Base-by-base conservation (phyloP, 2,888 invertebrate genomes). In the Drosophila mercatorum region DNA sequence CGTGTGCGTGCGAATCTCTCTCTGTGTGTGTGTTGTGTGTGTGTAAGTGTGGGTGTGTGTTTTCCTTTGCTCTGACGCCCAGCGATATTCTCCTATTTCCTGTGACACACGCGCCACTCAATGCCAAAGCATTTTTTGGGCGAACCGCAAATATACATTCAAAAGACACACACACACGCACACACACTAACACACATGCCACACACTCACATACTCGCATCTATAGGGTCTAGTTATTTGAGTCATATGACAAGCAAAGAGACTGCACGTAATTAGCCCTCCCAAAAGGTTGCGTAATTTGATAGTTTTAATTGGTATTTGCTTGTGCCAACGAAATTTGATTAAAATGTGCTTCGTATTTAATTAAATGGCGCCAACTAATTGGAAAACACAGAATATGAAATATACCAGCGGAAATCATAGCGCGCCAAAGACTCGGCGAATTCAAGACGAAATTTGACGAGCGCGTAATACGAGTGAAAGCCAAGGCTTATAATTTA, bases 301-400 rank as follows among this genome's bases (percentile, higher is more conserved):
- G 85, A 84, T 84, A 88, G 85, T 88, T 84, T 88, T 84, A 88
- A 84, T 84, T 88, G 83, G 77, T 61, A 76, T 85, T 84, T 65
- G 72, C 66, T 59, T 68, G 51, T 31, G 56, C 67, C 78, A 67
- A 51, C 65, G 88, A 72, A 79, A 85, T 82, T 88, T 79, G 78
- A 87, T 83, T 75, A 82, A 72, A 78, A 75, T 72, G 59, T 72
- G 69, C 57, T 52, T 26, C 44, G 70, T 51, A 78, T 78, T 75
- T 78, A 78, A 78, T 78, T 75, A 77, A 78, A 49, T 26, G 40
- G 44, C 36, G 52, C 57, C 11, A 60, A 65, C 41, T 65, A 78
- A 77, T 75, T 77, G 40, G 10, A 31, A 56, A 59, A n/a, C 47
- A 51, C 10, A 31, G 47, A 60, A 55, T 38, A 7, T 12, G 8